Conservation (phyloP, 1,140 invertebrate genomes). For the Oreohelix idahoensis region DNA sequence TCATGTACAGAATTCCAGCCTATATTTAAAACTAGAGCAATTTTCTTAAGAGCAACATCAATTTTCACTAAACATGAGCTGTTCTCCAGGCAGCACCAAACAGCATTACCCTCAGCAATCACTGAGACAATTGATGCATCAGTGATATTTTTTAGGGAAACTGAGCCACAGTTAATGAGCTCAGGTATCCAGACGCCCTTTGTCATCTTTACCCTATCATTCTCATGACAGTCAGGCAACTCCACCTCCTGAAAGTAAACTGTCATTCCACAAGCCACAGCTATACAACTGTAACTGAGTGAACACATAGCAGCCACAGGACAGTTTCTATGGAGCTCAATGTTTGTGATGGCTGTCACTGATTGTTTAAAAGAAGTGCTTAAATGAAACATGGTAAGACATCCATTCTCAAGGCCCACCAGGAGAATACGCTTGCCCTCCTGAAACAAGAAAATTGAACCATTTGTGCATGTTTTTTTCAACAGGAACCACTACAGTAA, state of each 20-base stretch:
- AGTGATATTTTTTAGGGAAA: conserved; percentile 1
- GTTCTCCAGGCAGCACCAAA: conserved; percentile 17
- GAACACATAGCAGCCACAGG: conserved; percentile 8
- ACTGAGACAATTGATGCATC: neutral
- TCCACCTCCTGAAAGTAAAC: neutral
- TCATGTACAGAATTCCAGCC: neutral
- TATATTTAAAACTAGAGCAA: neutral
- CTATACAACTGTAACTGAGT: neutral
- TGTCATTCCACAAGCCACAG: conserved; percentile 26
- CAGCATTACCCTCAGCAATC: neutral
- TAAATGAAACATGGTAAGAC: neutral
- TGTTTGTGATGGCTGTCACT: neutral
- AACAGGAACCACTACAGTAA: no score
- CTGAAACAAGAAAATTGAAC: neutral
- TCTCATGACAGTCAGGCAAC: neutral
- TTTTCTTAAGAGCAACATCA: neutral
- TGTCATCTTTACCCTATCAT: neutral
- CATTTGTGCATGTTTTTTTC: no score
- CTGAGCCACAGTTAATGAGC: neutral
- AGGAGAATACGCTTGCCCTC: neutral
- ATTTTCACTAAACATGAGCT: neutral
- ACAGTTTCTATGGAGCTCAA: neutral
- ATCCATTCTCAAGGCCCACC: conserved; percentile 16
- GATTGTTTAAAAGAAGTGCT: neutral
- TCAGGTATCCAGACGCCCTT: neutral